These are phyloP conservation scores for Caligus rogercresseyi DNA, from an alignment of 1,140 invertebrate species.

Conservation along the genomic window DNA sequence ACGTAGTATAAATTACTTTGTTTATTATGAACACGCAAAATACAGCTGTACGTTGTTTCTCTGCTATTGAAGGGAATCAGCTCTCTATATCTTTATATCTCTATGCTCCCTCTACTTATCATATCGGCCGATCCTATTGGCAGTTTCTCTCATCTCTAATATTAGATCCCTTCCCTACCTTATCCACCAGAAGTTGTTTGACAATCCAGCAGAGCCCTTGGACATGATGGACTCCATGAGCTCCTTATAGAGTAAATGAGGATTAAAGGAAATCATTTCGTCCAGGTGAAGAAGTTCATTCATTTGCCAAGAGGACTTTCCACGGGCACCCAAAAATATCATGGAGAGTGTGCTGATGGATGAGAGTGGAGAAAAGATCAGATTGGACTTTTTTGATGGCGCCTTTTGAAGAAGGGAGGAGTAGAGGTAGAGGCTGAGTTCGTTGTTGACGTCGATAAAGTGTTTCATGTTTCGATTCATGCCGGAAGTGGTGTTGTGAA, in stretches of 20 bases:
- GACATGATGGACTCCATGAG: conserved; percentile 43
- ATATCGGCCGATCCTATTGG: too few relatives aligned
- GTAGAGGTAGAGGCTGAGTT: conserved; percentile 52
- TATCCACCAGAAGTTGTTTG: conserved; percentile 4
- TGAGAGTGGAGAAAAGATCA: conserved; percentile 66
- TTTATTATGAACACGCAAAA: too few relatives aligned
- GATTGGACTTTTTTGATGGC: conserved; percentile 41
- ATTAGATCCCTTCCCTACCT: too few relatives aligned
- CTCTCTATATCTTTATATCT: too few relatives aligned
- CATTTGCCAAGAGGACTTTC: conserved; percentile 70
- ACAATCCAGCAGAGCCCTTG: background rate
- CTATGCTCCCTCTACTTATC: too few relatives aligned
- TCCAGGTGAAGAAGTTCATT: conserved; percentile 64
- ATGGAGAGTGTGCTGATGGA: conserved; percentile 63
- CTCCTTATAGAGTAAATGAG: conserved; percentile 61
- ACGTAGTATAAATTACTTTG: too few relatives aligned
- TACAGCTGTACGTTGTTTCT: too few relatives aligned
- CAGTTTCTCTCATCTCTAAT: too few relatives aligned
- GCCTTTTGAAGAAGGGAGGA: background rate
- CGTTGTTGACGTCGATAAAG: conserved; percentile 58
- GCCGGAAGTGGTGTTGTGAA: conserved; percentile 49
- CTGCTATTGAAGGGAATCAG: too few relatives aligned
- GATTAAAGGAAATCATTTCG: conserved; percentile 69
- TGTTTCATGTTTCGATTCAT: conserved; percentile 47
- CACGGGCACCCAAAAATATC: conserved; percentile 66